phyloP scores from a whole-genome alignment of 2,888 invertebrate genomes.

The Tipula lateralis region DNA sequence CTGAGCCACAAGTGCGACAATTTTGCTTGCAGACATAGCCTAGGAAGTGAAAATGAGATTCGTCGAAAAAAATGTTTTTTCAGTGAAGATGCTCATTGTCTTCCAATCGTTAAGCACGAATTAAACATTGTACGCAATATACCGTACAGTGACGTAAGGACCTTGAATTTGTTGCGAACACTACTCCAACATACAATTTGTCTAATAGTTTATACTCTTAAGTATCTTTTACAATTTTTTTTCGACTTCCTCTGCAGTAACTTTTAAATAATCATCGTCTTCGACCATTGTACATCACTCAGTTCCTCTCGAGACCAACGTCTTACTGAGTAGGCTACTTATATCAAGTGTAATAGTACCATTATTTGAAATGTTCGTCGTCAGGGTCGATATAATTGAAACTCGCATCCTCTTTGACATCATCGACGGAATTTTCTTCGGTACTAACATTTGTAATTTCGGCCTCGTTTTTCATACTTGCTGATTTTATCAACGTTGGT shows the following conservation, averaged over 20 bases:
- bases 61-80: no score
- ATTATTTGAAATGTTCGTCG: conserved; percentile 29
- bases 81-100: no score
- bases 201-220: conserved; percentile 71
- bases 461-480: conserved; percentile 32
- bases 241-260: conserved; percentile 79
- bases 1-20: no score
- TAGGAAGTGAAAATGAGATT: no score
- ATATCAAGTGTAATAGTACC: conserved; percentile 38
- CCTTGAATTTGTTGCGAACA: conserved; percentile 79
- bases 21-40: no score
- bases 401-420: neutral
- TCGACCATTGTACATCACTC: conserved; percentile 82
- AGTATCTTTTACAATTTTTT: conserved; percentile 81
- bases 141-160: no score
- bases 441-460: conserved; percentile 28
- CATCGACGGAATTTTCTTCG: neutral
- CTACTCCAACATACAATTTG: conserved; percentile 69
- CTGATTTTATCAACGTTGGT: conserved; percentile 31
- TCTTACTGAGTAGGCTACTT: conserved; percentile 43
- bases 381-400: neutral
- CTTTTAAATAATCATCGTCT: conserved; percentile 83
- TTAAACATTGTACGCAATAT: no score
- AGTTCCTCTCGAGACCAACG: conserved; percentile 50
- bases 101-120: no score